Evolutionary conservation across 2,113 vertebrate species (phyloP).

Genomic region (Dasypus novemcinctus): DNA sequence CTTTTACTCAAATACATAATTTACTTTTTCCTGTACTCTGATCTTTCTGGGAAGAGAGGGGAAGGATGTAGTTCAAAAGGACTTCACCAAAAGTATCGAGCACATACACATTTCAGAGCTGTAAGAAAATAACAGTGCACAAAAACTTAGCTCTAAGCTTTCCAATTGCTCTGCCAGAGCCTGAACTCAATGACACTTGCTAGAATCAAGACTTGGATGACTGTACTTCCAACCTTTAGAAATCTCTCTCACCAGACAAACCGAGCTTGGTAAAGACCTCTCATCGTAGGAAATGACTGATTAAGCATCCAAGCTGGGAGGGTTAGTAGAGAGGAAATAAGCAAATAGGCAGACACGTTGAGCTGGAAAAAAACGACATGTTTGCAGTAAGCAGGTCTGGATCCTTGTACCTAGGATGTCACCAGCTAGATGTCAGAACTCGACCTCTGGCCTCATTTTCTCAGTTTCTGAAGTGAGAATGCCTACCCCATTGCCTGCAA

Average conservation of each 20-base stretch:
- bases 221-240: neutral
- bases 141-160: neutral
- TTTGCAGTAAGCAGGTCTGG: neutral
- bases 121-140: neutral
- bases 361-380: neutral
- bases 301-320: neutral
- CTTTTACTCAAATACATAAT: neutral
- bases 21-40: neutral
- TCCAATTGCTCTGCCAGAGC: neutral
- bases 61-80: neutral
- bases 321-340: neutral
- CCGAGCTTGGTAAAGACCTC: neutral
- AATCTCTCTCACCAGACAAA: neutral
- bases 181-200: neutral
- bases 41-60: neutral
- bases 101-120: accelerated
- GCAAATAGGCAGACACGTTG: neutral
- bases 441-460: neutral
- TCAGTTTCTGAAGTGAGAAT: neutral
- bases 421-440: neutral
- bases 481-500: neutral
- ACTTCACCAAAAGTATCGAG: neutral
- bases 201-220: neutral
- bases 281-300: neutral
- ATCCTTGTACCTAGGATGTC: neutral